Evolutionary conservation across 2,113 vertebrate species (phyloP).

Genomic region (Terrapene triunguis): DNA sequence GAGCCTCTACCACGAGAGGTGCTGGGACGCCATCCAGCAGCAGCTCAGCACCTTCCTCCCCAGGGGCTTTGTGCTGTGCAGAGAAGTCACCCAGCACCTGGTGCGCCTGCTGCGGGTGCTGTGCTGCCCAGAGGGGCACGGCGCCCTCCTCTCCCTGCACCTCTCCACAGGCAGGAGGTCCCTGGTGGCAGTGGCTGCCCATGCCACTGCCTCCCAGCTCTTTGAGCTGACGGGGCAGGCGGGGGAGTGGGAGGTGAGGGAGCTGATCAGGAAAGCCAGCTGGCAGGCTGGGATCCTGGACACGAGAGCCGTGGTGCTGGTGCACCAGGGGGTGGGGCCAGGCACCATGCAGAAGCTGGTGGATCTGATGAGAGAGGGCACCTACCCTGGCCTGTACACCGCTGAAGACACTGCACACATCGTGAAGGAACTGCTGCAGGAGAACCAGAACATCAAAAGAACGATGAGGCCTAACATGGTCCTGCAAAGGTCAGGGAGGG

Average conservation of each 20-base stretch:
- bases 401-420: conserved; percentile 72
- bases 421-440: conserved; percentile 62
- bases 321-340: conserved; percentile 71
- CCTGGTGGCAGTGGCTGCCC: conserved; percentile 79
- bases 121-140: conserved; percentile 82
- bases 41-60: conserved; percentile 63
- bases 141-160: conserved; percentile 74
- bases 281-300: conserved; percentile 70
- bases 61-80: conserved; percentile 66
- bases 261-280: conserved; percentile 77
- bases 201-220: conserved; percentile 72
- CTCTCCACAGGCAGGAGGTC: conserved; percentile 83
- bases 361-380: conserved; percentile 77
- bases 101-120: conserved; percentile 81
- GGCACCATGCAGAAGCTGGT: conserved; percentile 76
- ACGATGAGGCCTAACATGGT: conserved; percentile 65
- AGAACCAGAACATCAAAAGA: conserved; percentile 45
- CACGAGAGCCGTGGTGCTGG: conserved; percentile 77
- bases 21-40: conserved; percentile 63
- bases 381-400: conserved; percentile 77
- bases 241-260: conserved; percentile 66
- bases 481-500: conserved; percentile 79
- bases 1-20: conserved; percentile 76
- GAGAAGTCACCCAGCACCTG: conserved; percentile 78
- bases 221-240: conserved; percentile 75